These are phyloP conservation scores for Drosophila eohydei DNA, from an alignment of 2,888 invertebrate species.

Conservation along the genomic window DNA sequence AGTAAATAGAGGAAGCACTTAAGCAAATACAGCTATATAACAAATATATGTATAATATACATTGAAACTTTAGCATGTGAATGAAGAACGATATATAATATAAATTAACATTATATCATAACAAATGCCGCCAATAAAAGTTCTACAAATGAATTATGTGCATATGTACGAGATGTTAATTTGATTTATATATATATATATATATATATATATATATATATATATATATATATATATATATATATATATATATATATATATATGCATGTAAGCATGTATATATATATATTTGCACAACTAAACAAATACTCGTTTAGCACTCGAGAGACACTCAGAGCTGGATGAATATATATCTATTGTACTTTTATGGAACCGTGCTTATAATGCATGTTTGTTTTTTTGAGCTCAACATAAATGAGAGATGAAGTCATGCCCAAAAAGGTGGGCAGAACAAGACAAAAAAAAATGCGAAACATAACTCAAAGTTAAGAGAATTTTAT, in stretches of 20 bases:
- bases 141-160: slow-evolving; percentile 24
- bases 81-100: slow-evolving; percentile 14
- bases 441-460: slow-evolving; percentile 45
- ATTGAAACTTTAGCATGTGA: background rate
- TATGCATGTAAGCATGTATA: too few species aligned
- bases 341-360: slow-evolving; percentile 32
- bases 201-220: slow-evolving; percentile 1
- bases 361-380: slow-evolving; percentile 33
- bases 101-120: slow-evolving; percentile 14
- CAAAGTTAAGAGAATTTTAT: background rate
- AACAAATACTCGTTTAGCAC: slow-evolving; percentile 41
- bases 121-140: slow-evolving; percentile 33
- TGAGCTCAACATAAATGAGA: slow-evolving; percentile 53
- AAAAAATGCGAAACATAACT: slow-evolving; percentile 1
- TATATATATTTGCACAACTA: slow-evolving; percentile 10
- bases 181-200: slow-evolving; percentile 2
- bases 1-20: slow-evolving; percentile 55
- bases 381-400: slow-evolving; percentile 34
- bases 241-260: slow-evolving; percentile 2
- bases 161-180: slow-evolving; percentile 7
- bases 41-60: slow-evolving; percentile 1
- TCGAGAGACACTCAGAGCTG: slow-evolving; percentile 38
- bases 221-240: background rate
- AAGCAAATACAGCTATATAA: slow-evolving; percentile 13
- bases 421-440: slow-evolving; percentile 63